Evolutionary conservation across 2,797 vertebrate genomes (phyloP).

Genomic region (Rhinophrynus dorsalis): DNA sequence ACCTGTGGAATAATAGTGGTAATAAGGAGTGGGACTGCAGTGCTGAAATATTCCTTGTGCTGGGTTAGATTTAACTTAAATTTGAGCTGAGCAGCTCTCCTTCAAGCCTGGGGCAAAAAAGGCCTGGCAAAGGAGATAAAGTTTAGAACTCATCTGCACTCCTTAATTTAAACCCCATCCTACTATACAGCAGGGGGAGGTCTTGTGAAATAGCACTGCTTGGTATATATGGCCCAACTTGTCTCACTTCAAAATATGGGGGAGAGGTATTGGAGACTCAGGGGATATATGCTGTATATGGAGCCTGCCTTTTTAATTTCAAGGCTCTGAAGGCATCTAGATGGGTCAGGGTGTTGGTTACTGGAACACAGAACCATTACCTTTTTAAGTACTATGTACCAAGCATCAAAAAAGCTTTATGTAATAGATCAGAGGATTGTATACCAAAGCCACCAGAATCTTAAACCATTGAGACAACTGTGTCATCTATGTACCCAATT

Average conservation of each 20-base stretch:
- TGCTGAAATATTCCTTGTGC: no score
- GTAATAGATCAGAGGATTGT: neutral
- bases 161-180: no score
- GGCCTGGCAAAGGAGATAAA: no score
- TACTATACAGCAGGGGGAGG: no score
- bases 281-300: neutral
- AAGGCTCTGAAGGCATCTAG: neutral
- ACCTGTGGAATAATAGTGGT: no score
- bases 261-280: slow-evolving; percentile 8
- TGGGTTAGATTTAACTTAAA: no score
- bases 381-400: slow-evolving; percentile 8
- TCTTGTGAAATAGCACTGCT: neutral
- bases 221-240: neutral
- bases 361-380: neutral
- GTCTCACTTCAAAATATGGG: neutral
- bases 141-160: no score
- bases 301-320: neutral
- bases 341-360: neutral
- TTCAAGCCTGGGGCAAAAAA: no score
- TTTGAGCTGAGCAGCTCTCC: no score
- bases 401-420: slow-evolving; percentile 6
- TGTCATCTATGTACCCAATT: slow-evolving; percentile 4
- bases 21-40: no score
- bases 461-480: slow-evolving; percentile 3
- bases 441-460: slow-evolving; percentile 23